Evolutionary conservation across 2,797 vertebrate genomes (phyloP), one percentile per base, ranked within the genome.

Genomic region (Gorsachius magnificus): DNA sequence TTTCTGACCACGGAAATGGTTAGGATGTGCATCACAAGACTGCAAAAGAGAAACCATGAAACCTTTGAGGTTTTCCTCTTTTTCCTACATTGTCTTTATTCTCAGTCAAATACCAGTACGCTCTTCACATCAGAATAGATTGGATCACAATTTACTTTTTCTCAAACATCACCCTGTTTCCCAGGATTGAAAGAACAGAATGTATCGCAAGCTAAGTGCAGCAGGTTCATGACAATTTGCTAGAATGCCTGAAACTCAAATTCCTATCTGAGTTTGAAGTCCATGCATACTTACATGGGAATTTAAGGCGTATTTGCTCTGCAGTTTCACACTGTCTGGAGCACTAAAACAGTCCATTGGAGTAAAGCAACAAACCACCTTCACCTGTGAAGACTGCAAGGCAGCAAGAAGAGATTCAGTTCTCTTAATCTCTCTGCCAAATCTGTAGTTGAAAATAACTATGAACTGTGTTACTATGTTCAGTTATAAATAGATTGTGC

Each of bases 261-360:
- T 79, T 90, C 76, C 77, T 94, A 15, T 88, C 90, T 88, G 61
- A 70, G 60, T 84, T 88, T 91, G 41, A 94, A 95, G 58, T 94
- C 56, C 38, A 33, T 45, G 45, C 85, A 48, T 84, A 38, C 75
- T 85, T 86, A 57, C 31, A 14, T 20, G 24, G 45, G n/a, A 69
- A 15, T n/a, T 92, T 58, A 78, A 77, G 51, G 51, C 11, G 51
- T 60, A 63, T 12, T 75, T 56, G 33, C 20, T 72, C 38, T 64
- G 33, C 35, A 91, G 36, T 43, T 78, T 65, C 54, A 78, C 43
- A 7, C 5, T 71, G 4, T 69, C 65, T 58, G 22, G 46, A 84
- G 36, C 33, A 41, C n/a, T 38, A 48, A 78, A 74, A 18, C 17
- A 28, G 41, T 68, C 7, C 19, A 16, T 25, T 46, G 38, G 45